Evolutionary conservation across 1,140 invertebrate species (phyloP), one percentile per base, ranked within the genome.

Genomic region (Euschistus heros): DNA sequence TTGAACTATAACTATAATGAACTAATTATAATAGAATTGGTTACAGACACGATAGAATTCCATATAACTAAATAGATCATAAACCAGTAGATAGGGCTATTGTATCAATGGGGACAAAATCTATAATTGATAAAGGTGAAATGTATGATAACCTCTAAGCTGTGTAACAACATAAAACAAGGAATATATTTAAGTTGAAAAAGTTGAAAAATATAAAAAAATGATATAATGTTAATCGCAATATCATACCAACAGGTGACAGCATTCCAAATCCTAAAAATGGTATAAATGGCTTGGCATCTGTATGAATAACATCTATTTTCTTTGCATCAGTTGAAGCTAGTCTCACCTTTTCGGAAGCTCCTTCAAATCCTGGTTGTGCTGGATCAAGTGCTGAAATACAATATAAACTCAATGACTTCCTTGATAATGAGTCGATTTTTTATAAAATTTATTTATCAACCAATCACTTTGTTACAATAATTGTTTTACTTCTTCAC

Each of bases 261-360:
- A 72, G 73, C 68, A 77, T 73, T 44, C 76, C 76, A 27, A 77
- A 72, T 26, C 76, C 76, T 3, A 78, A 65, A 27, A 70, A 65
- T n/a, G 75, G 75, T 37, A 76, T 30, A 20, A 75, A 73, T 62
- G 75, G 75, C 67, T 69, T 71, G 22, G 73, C 75, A 70, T 78
- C 77, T 5, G 78, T 79, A 67, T 80, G 79, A 15, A 79, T 64
- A 24, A 78, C 74, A 37, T 80, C 78, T 0, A 80, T 74, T 68
- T 78, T 78, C 14, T 73, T 67, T 8, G 75, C 79, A 69, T 80
- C 78, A 7, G 66, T 70, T 8, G 72, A 68, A 66, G 73, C 68
- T 30, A 80, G 68, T 44, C 77, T 71, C 0, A 76, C 74, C 60
- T 67, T 26, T 27, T 72, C 66, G 65, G 74, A 70, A 60, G 69